These are phyloP conservation scores for Goniozus legneri DNA, from an alignment of 1,140 invertebrate species.

Conservation along the genomic window DNA sequence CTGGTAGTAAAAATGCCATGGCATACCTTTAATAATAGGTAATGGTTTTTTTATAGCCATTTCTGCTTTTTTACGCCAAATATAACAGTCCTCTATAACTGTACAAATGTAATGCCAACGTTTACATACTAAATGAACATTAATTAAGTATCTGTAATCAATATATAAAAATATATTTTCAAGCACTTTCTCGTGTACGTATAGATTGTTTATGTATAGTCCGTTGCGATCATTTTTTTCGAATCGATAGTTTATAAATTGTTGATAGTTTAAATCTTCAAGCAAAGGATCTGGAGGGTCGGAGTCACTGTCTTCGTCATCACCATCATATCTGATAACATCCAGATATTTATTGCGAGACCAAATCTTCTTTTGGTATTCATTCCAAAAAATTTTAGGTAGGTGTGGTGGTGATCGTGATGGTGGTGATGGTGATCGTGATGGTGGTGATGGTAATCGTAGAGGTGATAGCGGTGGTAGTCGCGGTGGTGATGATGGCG, in stretches of 20 bases:
- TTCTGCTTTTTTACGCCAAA: slow-evolving; percentile 49
- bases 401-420: no score
- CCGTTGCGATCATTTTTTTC: slow-evolving; percentile 43
- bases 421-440: no score
- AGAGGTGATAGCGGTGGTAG: no score
- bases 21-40: slow-evolving; percentile 24
- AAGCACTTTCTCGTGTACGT: slow-evolving; percentile 47
- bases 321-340: no score
- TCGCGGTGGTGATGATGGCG: no score
- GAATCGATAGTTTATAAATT: slow-evolving; percentile 9
- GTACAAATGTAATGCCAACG: slow-evolving; percentile 37
- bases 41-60: slow-evolving; percentile 22
- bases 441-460: no score
- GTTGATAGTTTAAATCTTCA: no score
- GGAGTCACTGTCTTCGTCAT: no score
- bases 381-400: no score
- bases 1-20: slow-evolving; percentile 39
- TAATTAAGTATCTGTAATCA: slow-evolving; percentile 35
- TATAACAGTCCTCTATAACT: slow-evolving; percentile 37
- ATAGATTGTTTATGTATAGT: slow-evolving; percentile 30
- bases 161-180: slow-evolving; percentile 37
- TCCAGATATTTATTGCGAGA: no score
- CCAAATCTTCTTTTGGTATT: no score
- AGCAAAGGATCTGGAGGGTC: no score
- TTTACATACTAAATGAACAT: slow-evolving; percentile 50